These are phyloP conservation scores for Dendrocincla tyrannina DNA, from an alignment of 2,797 vertebrate species.

Conservation along the genomic window DNA sequence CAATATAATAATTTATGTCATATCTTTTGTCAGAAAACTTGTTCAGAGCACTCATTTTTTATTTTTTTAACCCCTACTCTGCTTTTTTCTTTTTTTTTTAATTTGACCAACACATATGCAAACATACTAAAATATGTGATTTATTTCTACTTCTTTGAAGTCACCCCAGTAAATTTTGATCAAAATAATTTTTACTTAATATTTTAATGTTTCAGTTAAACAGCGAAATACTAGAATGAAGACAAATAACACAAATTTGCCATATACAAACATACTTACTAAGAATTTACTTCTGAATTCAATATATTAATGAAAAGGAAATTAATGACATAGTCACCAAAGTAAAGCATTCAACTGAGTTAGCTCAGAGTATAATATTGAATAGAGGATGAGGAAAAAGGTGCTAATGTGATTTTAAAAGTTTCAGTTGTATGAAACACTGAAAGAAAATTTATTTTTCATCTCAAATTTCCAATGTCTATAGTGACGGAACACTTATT, in stretches of 20 bases:
- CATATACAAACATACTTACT: background rate
- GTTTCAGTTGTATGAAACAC: background rate
- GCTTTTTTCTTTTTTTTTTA: background rate
- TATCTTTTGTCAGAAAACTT: background rate
- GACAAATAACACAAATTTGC: background rate
- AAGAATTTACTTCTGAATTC: background rate
- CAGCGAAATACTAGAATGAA: background rate
- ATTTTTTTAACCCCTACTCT: too few relatives aligned
- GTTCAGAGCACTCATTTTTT: background rate
- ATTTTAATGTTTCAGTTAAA: background rate
- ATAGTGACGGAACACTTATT: background rate
- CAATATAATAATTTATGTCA: background rate
- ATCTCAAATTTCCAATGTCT: background rate
- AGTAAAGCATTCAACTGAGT: background rate
- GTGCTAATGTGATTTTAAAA: background rate
- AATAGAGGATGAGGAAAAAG: background rate
- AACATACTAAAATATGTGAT: background rate
- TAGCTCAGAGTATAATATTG: background rate
- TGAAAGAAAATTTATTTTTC: background rate
- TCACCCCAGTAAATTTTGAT: background rate
- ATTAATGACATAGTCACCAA: background rate
- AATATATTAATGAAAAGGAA: background rate
- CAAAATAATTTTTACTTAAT: background rate
- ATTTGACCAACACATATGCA: background rate
- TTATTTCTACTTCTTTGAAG: background rate